These are phyloP conservation scores for Oceanodroma leucorhoa DNA, from an alignment of 2,797 vertebrate genomes.

Conservation along the genomic window DNA sequence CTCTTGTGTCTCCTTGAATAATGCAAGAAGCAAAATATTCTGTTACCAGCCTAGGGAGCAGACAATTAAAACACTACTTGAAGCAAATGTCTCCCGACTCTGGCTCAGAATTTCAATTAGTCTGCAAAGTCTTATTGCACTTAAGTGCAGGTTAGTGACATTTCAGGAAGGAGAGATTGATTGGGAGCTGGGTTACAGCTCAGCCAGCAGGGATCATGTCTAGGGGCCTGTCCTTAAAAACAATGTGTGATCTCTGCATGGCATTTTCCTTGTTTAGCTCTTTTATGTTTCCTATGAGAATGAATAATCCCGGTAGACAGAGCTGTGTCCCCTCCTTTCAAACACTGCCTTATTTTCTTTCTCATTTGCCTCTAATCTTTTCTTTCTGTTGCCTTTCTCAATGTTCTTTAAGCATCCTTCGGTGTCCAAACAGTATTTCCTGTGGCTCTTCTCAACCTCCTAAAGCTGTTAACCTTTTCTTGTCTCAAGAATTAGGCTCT, in stretches of 20 bases:
- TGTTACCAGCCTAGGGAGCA: conserved; percentile 65
- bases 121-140: conserved; percentile 50
- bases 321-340: background rate
- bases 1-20: conserved; percentile 61
- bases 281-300: conserved; percentile 27
- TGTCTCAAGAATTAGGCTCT: background rate
- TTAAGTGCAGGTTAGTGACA: conserved; percentile 66
- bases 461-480: background rate
- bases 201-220: conserved; percentile 21
- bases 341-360: background rate
- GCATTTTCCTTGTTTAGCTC: conserved; percentile 60
- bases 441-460: background rate
- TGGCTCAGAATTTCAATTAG: conserved; percentile 67
- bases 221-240: conserved; percentile 66
- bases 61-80: conserved; percentile 71
- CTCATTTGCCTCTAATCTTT: background rate
- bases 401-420: background rate
- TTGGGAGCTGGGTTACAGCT: conserved; percentile 53
- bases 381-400: background rate
- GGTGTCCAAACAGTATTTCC: background rate
- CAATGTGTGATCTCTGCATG: conserved; percentile 43
- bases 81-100: conserved; percentile 68
- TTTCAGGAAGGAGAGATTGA: conserved; percentile 62
- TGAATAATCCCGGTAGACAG: conserved; percentile 3
- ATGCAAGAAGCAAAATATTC: conserved; percentile 52